Percentiles rank a stretch among this genome's conserved stretches.
These are phyloP conservation scores for Sylvicola cinctus DNA, from an alignment of 2,888 invertebrate species.

Conservation along the genomic window DNA sequence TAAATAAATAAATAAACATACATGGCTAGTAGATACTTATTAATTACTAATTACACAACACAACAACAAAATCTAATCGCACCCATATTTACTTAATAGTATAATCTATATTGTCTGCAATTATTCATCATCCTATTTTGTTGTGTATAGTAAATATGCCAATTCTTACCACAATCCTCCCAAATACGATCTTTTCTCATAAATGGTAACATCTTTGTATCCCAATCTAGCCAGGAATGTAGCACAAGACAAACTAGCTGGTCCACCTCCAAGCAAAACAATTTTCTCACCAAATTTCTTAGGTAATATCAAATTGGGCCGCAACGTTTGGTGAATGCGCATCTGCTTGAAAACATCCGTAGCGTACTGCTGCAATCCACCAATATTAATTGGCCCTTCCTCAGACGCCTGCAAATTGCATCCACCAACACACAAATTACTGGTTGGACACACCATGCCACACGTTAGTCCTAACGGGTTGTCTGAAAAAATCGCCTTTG, in stretches of 20 bases:
- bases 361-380: constrained; percentile 94
- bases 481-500: constrained; percentile 88
- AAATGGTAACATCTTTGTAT: constrained; percentile 77
- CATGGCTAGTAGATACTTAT: too few relatives aligned
- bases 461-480: constrained; percentile 91
- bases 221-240: constrained; percentile 88
- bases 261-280: constrained; percentile 84
- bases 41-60: too few relatives aligned
- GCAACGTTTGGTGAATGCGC: constrained; percentile 72
- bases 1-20: too few relatives aligned
- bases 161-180: constrained; percentile 85
- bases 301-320: constrained; percentile 35
- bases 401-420: constrained; percentile 92
- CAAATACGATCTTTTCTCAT: constrained; percentile 66
- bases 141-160: too few relatives aligned
- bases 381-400: constrained; percentile 96
- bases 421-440: constrained; percentile 93
- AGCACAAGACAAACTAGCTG: constrained; percentile 90
- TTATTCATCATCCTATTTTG: too few relatives aligned
- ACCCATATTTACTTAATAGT: too few relatives aligned
- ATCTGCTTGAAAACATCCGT: constrained; percentile 91
- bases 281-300: constrained; percentile 32
- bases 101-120: too few relatives aligned
- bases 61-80: too few relatives aligned
- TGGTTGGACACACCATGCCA: constrained; percentile 98